Evolutionary conservation across 2,797 vertebrate genomes (phyloP), one percentile per base, ranked within the genome.

Genomic region (Melanotaenia nigrans): DNA sequence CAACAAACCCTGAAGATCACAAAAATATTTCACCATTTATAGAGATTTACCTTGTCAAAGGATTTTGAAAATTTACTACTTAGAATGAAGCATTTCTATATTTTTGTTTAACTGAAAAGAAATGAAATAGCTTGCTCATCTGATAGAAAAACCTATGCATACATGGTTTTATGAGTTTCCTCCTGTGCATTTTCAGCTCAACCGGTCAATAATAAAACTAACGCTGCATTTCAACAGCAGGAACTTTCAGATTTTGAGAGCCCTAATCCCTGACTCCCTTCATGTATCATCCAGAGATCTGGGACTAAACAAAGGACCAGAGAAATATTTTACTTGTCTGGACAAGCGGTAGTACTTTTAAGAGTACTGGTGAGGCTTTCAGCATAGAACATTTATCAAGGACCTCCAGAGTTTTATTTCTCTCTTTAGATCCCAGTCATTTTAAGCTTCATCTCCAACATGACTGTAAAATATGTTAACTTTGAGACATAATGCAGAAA

Each of bases 1-100:
- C 85, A 99, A 88, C 89, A 99, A 91, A 86, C 97, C 95, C 98
- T 99, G 89, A 71, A 51, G 38, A 64, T 5, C 10, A 69, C 9
- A 64, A 45, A 63, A 49, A 78, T 0, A 76, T 22, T 9, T 35
- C 0, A 24, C 51, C 0, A 60, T 30, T 59, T 24, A 51, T 22
- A 4, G 28, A 49, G 2, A n/a, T 53, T 30, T 2, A 20, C 5
- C 40, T 5, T 32, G 33, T 45, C 59, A 7, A 40, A 9, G 12
- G 58, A 61, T 33, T 38, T 54, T 24, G 22, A n/a, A 22, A 45
- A 45, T 45, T 5, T 45, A 45, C 42, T 20, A 18, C 5, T 5
- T 40, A 4, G 14, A 12, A 40, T 45, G 16, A 45, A 45, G 1
- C 42, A 45, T 7, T 45, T 18, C 5, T 45, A 45, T 1, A 18